Evolutionary conservation across 2,797 vertebrate species (phyloP).

Genomic region (Simalia tracyae): DNA sequence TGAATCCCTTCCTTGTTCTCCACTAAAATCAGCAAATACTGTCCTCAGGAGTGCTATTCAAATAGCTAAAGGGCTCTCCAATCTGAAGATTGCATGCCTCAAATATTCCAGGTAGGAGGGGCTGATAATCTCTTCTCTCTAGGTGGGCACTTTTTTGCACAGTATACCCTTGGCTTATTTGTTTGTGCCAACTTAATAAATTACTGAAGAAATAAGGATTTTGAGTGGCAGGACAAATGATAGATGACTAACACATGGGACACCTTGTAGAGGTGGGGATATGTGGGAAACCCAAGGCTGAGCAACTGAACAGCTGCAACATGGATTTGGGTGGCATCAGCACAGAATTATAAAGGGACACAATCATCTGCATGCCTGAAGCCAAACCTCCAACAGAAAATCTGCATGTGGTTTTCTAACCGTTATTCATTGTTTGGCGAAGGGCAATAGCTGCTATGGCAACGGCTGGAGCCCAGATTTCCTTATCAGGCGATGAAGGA

Average conservation of each 20-base stretch:
- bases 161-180: not conserved
- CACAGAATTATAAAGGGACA: not conserved
- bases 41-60: not conserved
- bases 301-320: not conserved
- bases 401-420: slow-evolving; percentile 25
- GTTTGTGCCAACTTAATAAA: not conserved
- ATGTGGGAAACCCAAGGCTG: not conserved
- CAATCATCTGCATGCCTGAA: not conserved
- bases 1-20: not conserved
- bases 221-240: not conserved
- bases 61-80: slow-evolving; percentile 12
- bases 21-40: slow-evolving; percentile 10
- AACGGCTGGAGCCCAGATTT: slow-evolving; percentile 24
- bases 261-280: not conserved
- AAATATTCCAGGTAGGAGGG: slow-evolving; percentile 11
- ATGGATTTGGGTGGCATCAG: not conserved
- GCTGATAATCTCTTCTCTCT: not conserved
- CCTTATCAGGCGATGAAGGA: slow-evolving; percentile 11
- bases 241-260: not conserved
- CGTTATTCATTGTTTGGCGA: slow-evolving; percentile 31
- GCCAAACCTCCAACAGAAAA: slow-evolving; percentile 1
- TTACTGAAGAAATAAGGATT: not conserved
- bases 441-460: slow-evolving; percentile 30
- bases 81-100: slow-evolving; percentile 18
- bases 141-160: not conserved